These are phyloP conservation scores for Orius insidiosus DNA, from an alignment of 1,140 invertebrate genomes.

Conservation along the genomic window DNA sequence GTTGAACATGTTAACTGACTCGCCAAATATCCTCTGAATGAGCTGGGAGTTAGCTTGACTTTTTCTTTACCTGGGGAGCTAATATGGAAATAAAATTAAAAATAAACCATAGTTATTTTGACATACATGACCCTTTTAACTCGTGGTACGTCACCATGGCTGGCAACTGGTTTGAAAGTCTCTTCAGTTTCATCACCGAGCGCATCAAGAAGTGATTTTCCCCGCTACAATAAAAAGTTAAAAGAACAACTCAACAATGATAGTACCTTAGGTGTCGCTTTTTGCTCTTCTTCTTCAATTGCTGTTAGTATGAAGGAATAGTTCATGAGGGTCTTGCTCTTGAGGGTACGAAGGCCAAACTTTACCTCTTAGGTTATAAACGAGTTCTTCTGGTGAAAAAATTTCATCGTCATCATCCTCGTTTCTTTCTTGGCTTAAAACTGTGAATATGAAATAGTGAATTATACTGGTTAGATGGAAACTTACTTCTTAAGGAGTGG, in stretches of 20 bases:
- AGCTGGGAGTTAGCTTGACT: slow-evolving; percentile 22
- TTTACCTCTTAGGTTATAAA: slow-evolving; percentile 50
- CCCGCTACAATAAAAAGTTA: slow-evolving; percentile 4
- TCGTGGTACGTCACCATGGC: slow-evolving; percentile 11
- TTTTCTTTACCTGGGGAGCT: slow-evolving; percentile 26
- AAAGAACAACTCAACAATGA: no score
- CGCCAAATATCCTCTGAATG: slow-evolving; percentile 65
- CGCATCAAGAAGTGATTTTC: slow-evolving; percentile 11
- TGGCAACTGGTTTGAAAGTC: not conserved
- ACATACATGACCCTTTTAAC: slow-evolving; percentile 2
- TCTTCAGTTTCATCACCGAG: slow-evolving; percentile 3
- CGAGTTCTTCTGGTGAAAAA: slow-evolving; percentile 51
- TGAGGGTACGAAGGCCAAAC: slow-evolving; percentile 74
- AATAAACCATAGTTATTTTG: not conserved
- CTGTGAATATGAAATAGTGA: slow-evolving; percentile 5
- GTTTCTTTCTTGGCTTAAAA: slow-evolving; percentile 14
- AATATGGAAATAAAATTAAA: slow-evolving; percentile 27
- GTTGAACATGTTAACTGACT: slow-evolving; percentile 65
- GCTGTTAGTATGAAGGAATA: slow-evolving; percentile 78
- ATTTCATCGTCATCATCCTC: slow-evolving; percentile 42
- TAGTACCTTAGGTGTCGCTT: slow-evolving; percentile 26
- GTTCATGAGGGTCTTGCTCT: slow-evolving; percentile 85
- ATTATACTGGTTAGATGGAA: slow-evolving; percentile 7
- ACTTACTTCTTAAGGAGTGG: slow-evolving; percentile 43
- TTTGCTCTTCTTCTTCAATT: slow-evolving; percentile 60